Conservation (phyloP, 2,888 invertebrate species). For the Agonopterix heracliana region DNA sequence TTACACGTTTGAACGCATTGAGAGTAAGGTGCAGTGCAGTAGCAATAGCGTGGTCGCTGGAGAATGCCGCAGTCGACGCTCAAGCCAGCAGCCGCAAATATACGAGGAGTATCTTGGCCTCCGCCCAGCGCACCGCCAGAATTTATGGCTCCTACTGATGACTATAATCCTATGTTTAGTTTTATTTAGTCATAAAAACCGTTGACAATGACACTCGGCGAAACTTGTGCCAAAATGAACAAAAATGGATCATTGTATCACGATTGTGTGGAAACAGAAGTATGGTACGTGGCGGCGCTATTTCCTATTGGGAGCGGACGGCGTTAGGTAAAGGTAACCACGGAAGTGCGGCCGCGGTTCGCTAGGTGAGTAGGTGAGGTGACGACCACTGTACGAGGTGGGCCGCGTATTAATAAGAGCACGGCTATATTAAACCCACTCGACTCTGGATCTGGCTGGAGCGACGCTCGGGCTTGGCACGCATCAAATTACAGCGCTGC, state of each 20-base stretch:
- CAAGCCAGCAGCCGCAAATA: slow-evolving; percentile 12
- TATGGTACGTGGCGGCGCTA: slow-evolving; percentile 35
- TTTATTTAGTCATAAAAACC: slow-evolving; percentile 40
- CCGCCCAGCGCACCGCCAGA: slow-evolving; percentile 25
- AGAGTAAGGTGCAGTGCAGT: too few species aligned
- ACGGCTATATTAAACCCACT: slow-evolving; percentile 37
- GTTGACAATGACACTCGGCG: slow-evolving; percentile 18
- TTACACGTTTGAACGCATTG: too few species aligned
- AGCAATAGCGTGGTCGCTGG: too few species aligned
- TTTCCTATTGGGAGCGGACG: slow-evolving; percentile 35
- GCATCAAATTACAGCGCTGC: too few species aligned
- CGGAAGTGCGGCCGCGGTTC: slow-evolving; percentile 38
- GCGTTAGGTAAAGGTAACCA: slow-evolving; percentile 47
- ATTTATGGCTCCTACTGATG: slow-evolving; percentile 15
- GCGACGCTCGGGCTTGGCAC: too few species aligned
- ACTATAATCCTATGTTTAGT: slow-evolving; percentile 41
- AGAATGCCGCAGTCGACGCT: too few species aligned
- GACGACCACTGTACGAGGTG: slow-evolving; percentile 24
- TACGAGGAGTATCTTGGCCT: slow-evolving; percentile 33
- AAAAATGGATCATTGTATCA: slow-evolving; percentile 18
- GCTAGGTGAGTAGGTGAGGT: slow-evolving; percentile 16
- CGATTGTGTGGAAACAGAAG: slow-evolving; percentile 27
- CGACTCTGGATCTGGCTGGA: too few species aligned
- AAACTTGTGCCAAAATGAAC: slow-evolving; percentile 24
- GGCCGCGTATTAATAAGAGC: slow-evolving; percentile 52